Conservation (phyloP, 2,888 invertebrate genomes). For the Callyntrura guangdongensis region DNA sequence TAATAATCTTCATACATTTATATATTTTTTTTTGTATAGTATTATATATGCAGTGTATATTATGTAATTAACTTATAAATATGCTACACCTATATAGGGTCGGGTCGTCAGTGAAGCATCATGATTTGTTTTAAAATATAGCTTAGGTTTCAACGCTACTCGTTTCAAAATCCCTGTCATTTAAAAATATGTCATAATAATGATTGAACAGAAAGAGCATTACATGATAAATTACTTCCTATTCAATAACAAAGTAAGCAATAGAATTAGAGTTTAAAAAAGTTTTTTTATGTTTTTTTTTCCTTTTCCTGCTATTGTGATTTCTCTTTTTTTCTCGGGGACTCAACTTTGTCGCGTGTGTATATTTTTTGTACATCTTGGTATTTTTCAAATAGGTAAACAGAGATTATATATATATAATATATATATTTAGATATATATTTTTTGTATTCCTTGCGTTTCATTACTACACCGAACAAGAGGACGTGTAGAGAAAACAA, state of each 20-base stretch:
- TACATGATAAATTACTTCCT: neutral
- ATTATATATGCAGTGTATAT: slow-evolving; percentile 30
- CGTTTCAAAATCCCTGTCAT: slow-evolving; percentile 56
- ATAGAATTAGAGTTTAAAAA: neutral
- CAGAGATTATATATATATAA: neutral
- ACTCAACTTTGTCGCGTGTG: neutral
- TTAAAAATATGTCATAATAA: neutral
- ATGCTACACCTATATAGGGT: neutral
- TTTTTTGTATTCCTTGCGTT: neutral
- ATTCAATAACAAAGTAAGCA: slow-evolving; percentile 18
- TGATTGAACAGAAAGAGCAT: slow-evolving; percentile 31
- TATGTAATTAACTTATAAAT: slow-evolving; percentile 7
- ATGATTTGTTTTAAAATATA: neutral
- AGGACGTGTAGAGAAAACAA: neutral
- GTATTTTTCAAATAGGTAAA: neutral
- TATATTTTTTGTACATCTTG: slow-evolving; percentile 45
- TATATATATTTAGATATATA: neutral
- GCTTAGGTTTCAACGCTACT: slow-evolving; percentile 64
- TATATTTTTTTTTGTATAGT: neutral
- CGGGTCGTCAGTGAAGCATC: neutral
- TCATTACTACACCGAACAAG: neutral
- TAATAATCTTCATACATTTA: neutral
- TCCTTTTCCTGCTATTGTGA: neutral
- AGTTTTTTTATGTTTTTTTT: slow-evolving; percentile 1
- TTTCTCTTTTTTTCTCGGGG: slow-evolving; percentile 16